Evolutionary conservation across 2,113 vertebrate genomes (phyloP).

Genomic region (Myrmecophaga tridactyla): DNA sequence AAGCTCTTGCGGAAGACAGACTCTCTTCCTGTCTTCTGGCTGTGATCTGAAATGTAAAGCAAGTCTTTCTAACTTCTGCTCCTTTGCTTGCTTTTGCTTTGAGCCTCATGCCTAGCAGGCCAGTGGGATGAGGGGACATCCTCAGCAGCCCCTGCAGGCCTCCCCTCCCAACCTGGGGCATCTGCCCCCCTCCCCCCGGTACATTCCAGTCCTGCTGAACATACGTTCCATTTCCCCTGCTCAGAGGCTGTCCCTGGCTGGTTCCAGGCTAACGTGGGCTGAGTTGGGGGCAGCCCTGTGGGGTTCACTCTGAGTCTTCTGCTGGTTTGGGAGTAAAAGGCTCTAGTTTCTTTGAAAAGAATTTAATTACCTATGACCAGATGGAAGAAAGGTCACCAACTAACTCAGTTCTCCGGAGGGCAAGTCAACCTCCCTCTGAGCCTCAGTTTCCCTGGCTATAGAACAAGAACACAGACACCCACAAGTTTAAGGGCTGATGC

Average conservation of each 20-base stretch:
- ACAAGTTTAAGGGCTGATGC: accelerated
- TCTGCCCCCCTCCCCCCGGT: accelerated
- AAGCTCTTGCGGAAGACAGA: not conserved
- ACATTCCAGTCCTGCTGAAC: not conserved
- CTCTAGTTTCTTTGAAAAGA: not conserved
- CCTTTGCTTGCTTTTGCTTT: not conserved
- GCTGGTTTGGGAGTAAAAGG: not conserved
- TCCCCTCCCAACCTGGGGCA: not conserved
- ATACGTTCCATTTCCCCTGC: accelerated
- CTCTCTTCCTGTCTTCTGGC: not conserved
- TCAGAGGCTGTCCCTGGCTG: not conserved
- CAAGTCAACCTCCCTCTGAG: not conserved
- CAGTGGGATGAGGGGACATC: not conserved
- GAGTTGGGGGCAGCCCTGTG: accelerated
- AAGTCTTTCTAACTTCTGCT: not conserved
- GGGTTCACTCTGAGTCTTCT: not conserved
- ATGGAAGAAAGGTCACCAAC: too few relatives aligned
- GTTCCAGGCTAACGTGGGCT: not conserved
- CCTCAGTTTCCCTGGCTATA: not conserved
- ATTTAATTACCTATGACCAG: not conserved
- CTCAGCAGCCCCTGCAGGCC: not conserved
- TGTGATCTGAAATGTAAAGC: not conserved
- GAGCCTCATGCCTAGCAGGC: not conserved
- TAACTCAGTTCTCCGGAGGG: not conserved
- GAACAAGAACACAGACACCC: not conserved